phyloP scores from a whole-genome alignment of 2,113 vertebrate genomes.

The Motacilla tschutschensis region DNA sequence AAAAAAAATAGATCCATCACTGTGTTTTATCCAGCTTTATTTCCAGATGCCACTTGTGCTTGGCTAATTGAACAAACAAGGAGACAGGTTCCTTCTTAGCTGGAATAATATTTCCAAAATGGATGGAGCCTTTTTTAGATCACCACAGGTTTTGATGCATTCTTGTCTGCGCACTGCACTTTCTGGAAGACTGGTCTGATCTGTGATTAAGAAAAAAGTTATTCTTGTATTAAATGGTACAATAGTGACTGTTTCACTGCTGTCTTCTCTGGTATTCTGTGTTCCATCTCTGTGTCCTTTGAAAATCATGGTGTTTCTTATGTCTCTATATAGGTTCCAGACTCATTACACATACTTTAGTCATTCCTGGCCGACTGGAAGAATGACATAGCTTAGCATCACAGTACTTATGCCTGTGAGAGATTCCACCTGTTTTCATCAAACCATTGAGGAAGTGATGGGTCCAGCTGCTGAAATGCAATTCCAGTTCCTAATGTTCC shows the following conservation, averaged over 20 bases:
- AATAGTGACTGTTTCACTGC: neutral
- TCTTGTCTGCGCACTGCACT: neutral
- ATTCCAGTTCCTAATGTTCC: neutral
- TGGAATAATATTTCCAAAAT: neutral
- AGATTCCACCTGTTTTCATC: neutral
- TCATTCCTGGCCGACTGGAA: neutral
- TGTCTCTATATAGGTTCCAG: neutral
- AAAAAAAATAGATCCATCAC: neutral
- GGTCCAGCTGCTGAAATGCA: neutral
- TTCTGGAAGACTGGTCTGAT: neutral
- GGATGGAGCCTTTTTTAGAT: neutral
- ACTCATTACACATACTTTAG: neutral
- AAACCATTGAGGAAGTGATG: neutral
- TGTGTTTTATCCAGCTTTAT: accelerated
- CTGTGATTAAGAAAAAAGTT: neutral
- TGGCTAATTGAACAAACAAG: neutral
- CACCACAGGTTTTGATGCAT: neutral
- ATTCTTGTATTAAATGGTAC: neutral
- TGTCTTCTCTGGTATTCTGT: neutral
- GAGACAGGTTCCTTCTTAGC: neutral
- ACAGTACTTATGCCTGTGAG: neutral
- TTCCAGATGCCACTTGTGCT: neutral
- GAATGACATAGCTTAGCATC: neutral
- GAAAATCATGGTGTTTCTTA: neutral
- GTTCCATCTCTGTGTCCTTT: neutral